Evolutionary conservation across 2,888 invertebrate species (phyloP).

Genomic region (Hemicrepidius hirtus): DNA sequence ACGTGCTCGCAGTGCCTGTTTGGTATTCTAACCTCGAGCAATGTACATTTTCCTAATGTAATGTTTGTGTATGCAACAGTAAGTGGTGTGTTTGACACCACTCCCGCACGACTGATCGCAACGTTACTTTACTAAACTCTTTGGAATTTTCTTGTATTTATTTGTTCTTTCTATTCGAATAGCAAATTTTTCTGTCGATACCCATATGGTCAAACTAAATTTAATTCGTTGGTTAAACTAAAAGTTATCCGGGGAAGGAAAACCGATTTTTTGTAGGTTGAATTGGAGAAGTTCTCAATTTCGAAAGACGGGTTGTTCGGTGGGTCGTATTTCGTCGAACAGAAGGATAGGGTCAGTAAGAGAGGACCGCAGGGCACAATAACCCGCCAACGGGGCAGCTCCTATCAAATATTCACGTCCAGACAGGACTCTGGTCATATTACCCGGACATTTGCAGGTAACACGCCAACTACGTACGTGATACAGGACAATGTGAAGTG

Average conservation of each 20-base stretch:
- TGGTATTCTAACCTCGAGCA: conserved; percentile 62
- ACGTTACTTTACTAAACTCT: conserved; percentile 45
- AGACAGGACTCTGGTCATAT: conserved; percentile 50
- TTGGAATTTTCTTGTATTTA: conserved; percentile 33
- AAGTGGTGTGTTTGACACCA: conserved; percentile 71
- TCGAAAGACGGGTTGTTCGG: conserved; percentile 36
- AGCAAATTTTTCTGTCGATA: background rate
- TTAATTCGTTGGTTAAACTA: no score
- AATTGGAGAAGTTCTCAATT: conserved; percentile 33
- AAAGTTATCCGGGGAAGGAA: background rate
- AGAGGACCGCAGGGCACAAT: conserved; percentile 54
- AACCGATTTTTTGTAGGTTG: conserved; percentile 2
- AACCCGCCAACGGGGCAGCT: conserved; percentile 49
- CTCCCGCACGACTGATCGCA: conserved; percentile 66
- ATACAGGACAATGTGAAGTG: conserved; percentile 27
- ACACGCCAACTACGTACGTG: conserved; percentile 46
- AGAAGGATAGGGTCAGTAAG: conserved; percentile 42
- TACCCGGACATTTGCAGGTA: conserved; percentile 50
- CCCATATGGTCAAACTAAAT: no score
- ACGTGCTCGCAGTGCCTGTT: conserved; percentile 50
- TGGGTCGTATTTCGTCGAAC: conserved; percentile 41
- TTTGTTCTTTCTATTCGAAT: conserved; percentile 9
- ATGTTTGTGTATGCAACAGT: conserved; percentile 69
- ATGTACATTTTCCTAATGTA: conserved; percentile 69
- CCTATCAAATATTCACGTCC: conserved; percentile 52